Evolutionary conservation across 2,888 invertebrate genomes (phyloP).

Genomic region (Emmelina monodactyla): DNA sequence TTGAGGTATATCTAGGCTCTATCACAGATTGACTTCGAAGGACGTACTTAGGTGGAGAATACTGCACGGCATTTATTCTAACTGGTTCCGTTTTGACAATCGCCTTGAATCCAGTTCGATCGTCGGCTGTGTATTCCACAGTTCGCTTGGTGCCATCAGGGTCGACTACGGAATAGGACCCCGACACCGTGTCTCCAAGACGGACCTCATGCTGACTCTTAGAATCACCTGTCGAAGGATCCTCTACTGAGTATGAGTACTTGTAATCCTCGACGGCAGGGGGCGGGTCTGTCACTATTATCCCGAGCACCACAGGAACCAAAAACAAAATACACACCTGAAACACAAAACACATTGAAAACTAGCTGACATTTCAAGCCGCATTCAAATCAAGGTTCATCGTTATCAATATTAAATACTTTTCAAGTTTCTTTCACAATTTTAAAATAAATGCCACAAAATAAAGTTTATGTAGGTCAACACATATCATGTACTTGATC

Average conservation of each 20-base stretch:
- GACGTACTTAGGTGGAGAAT: too few species aligned
- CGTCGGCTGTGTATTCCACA: constrained; percentile 57
- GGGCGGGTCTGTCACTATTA: constrained; percentile 46
- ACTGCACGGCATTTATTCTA: too few species aligned
- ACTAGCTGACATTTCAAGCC: constrained; percentile 4
- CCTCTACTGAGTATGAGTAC: constrained; percentile 58
- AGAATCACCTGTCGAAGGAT: constrained; percentile 55
- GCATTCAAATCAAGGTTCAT: too few species aligned
- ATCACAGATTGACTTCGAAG: too few species aligned
- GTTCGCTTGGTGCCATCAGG: constrained; percentile 51
- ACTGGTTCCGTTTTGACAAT: constrained; percentile 48
- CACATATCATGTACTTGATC: too few species aligned
- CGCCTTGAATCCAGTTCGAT: constrained; percentile 61
- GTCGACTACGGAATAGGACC: constrained; percentile 49
- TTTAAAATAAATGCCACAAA: too few species aligned
- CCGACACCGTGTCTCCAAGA: constrained; percentile 42
- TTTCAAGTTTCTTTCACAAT: too few species aligned
- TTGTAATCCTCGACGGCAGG: constrained; percentile 43
- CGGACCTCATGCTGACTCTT: constrained; percentile 50
- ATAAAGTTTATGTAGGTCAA: too few species aligned
- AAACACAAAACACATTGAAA: constrained; percentile 18
- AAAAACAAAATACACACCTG: constrained; percentile 23
- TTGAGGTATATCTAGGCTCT: too few species aligned
- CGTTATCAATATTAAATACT: too few species aligned
- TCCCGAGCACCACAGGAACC: constrained; percentile 18